phyloP scores from a whole-genome alignment of 2,888 invertebrate genomes.

The Drosophila demipolita region DNA sequence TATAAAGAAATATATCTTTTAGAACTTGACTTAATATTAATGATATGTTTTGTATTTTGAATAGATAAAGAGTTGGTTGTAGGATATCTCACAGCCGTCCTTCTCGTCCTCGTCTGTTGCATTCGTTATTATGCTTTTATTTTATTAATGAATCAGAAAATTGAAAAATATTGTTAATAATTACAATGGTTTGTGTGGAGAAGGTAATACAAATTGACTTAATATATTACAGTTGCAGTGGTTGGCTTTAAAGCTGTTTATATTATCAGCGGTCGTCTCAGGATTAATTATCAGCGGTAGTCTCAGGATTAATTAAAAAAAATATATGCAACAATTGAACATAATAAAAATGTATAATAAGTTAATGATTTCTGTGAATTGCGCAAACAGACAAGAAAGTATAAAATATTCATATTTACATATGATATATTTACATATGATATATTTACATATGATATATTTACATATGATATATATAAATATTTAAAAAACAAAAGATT shows the following conservation, averaged over 20 bases:
- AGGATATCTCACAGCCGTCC: not conserved
- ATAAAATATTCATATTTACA: too few relatives aligned
- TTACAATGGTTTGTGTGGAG: constrained; percentile 2
- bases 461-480: not conserved
- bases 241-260: not conserved
- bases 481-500: not conserved
- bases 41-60: not conserved
- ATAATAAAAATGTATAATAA: not conserved
- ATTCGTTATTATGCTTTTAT: not conserved
- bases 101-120: not conserved
- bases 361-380: not conserved
- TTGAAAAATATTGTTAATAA: constrained; percentile 8
- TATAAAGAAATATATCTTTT: not conserved
- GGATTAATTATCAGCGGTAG: not conserved
- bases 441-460: not conserved
- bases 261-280: not conserved
- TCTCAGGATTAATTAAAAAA: not conserved
- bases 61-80: not conserved
- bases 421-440: not conserved
- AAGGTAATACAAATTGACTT: not conserved
- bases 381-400: not conserved
- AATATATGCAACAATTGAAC: not conserved
- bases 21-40: not conserved
- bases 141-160: not conserved
- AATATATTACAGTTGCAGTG: not conserved